Percentiles rank a stretch among this genome's conserved stretches.
Conservation (phyloP, 2,888 invertebrate genomes). For the Uropetala carovei region DNA sequence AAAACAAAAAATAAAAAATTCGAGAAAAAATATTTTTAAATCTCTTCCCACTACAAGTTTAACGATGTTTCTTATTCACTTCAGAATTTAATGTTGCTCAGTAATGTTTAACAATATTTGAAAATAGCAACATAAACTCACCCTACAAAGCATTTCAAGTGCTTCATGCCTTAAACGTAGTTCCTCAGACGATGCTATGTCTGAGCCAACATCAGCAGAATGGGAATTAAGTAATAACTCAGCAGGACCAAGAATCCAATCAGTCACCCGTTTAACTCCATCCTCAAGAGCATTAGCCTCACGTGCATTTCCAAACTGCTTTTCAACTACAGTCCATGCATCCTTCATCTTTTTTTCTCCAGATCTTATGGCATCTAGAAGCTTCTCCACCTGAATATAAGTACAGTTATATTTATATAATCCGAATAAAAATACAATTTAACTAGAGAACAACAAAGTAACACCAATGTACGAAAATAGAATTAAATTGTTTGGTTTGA, state of each 20-base stretch:
- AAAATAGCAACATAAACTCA: constrained; percentile 71
- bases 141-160: constrained; percentile 85
- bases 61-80: neutral
- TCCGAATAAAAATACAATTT: too few species aligned
- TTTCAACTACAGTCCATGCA: constrained; percentile 80
- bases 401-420: too few species aligned
- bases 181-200: constrained; percentile 84
- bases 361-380: constrained; percentile 41
- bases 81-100: neutral
- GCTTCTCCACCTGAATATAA: constrained; percentile 39
- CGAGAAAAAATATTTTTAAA: neutral
- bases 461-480: too few species aligned
- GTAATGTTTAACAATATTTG: too few species aligned
- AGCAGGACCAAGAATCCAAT: constrained; percentile 87
- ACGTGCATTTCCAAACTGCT: constrained; percentile 74
- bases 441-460: too few species aligned
- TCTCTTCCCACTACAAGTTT: neutral
- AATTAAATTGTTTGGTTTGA: too few species aligned
- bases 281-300: constrained; percentile 80
- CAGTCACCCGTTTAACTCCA: constrained; percentile 83
- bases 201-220: constrained; percentile 82
- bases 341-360: constrained; percentile 68
- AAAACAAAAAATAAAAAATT: constrained; percentile 55
- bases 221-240: constrained; percentile 85
- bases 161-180: constrained; percentile 85